Conservation (phyloP, 2,113 vertebrate genomes). For the Vicugna pacos region DNA sequence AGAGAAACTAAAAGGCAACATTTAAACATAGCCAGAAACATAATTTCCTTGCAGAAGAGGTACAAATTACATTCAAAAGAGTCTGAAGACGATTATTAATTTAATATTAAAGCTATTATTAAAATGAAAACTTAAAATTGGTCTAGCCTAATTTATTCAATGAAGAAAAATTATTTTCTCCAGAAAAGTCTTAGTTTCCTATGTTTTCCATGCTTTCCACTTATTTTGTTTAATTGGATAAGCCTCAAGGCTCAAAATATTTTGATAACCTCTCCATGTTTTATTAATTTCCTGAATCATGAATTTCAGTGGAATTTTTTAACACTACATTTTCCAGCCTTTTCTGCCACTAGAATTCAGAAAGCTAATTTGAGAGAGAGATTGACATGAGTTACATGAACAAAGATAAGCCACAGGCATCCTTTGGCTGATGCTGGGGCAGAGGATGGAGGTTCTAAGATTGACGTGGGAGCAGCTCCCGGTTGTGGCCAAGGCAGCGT, state of each 20-base stretch:
- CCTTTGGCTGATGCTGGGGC: neutral
- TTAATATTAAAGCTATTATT: neutral
- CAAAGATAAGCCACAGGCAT: neutral
- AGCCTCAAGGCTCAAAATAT: neutral
- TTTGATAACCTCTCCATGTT: neutral
- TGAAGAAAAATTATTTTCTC: slow-evolving; percentile 37
- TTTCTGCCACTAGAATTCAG: neutral
- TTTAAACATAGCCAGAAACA: neutral
- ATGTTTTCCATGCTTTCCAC: neutral
- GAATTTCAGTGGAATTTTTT: neutral
- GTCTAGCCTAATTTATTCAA: neutral
- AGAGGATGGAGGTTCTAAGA: neutral
- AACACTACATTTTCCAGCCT: neutral
- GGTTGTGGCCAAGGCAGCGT: neutral
- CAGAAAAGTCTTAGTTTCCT: neutral
- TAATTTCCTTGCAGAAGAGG: slow-evolving; percentile 26
- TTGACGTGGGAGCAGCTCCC: neutral
- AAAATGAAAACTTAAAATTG: slow-evolving; percentile 37
- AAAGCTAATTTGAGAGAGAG: neutral
- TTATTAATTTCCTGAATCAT: slow-evolving; percentile 25
- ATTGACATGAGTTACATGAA: neutral
- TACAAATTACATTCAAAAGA: slow-evolving; percentile 39
- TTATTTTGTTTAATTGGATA: neutral
- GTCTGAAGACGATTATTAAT: neutral
- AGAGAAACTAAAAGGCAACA: slow-evolving; percentile 6